Evolutionary conservation across 1,140 invertebrate genomes (phyloP), one percentile per base, ranked within the genome.

Genomic region (Drosophila mauritiana): DNA sequence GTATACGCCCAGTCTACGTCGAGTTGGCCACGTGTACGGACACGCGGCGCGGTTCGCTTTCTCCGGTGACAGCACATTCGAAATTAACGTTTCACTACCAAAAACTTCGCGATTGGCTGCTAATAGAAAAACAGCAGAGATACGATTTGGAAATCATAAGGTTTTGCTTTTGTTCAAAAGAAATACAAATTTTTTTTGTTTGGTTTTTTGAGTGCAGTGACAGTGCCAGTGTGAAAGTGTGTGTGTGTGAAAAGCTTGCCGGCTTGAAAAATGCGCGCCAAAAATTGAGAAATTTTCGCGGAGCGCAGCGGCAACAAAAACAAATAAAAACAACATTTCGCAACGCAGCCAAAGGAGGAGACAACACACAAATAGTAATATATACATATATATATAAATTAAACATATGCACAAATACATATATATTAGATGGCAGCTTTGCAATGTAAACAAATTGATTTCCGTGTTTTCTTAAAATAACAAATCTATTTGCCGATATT

Each of bases 21-120:
- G 83, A 84, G 68, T 52, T 77, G 62, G 84, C 84, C 83, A 89
- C 84, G 84, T 80, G 84, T 65, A 86, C 83, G 74, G 83, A 85
- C 83, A 82, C 57, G 75, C 53, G 40, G 51, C 65, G 34, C 68
- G 62, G 52, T 56, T 56, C 49, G 53, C 11, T 52, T 63, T 20
- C 15, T 54, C 31, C 39, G 15, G 34, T 31, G 36, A 27, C 34
- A 34, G 20, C n/a, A n/a, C 15, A 34, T 40, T 52, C 49, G 49
- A 20, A 36, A 52, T 15, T 37, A 64, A 12, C 34, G 36, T 22
- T 13, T 31, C 52, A 64, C 27, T 42, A 56, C 34, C 52, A 17
- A 22, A 25, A 67, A 52, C 36, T n/a, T 70, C 67, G 67, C 51
- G 64, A 39, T 8, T n/a, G 4, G 10, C 1, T 31, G 13, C 11